Evolutionary conservation across 2,113 vertebrate species (phyloP).

Genomic region (Anguilla rostrata): DNA sequence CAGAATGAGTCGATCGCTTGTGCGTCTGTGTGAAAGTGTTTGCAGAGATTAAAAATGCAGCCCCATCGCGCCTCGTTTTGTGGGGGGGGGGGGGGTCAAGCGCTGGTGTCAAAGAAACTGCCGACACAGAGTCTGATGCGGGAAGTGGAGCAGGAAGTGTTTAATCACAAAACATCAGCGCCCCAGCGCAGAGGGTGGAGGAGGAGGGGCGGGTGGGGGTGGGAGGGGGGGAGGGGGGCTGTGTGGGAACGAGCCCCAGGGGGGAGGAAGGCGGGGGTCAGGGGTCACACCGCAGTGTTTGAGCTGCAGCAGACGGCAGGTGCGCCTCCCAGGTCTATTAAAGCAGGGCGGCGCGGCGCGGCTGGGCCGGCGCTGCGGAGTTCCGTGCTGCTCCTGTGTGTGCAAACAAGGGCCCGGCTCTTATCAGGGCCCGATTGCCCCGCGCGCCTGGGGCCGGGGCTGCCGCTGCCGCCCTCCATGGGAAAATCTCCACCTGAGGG

Average conservation of each 20-base stretch:
- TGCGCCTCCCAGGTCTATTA: constrained; percentile 9
- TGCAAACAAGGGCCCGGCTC: constrained; percentile 9
- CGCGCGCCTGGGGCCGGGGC: not conserved
- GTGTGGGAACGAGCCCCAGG: not conserved
- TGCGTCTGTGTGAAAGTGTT: not conserved
- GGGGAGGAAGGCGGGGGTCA: not conserved
- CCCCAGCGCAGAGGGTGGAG: not conserved
- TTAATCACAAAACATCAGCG: not conserved
- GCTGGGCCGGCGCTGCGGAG: not conserved
- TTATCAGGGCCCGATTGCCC: constrained; percentile 26
- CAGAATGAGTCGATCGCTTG: not conserved
- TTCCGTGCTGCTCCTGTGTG: constrained; percentile 30
- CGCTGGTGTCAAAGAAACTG: not conserved
- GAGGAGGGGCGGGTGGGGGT: not conserved
- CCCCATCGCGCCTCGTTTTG: not conserved
- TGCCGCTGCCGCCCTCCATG: not conserved
- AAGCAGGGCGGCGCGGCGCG: not conserved
- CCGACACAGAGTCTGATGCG: not conserved
- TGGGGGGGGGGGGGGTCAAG: not conserved
- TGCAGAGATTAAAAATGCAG: not conserved
- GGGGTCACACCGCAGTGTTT: constrained; percentile 21
- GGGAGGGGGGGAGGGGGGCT: not conserved
- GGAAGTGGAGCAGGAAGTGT: constrained; percentile 16
- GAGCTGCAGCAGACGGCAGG: constrained; percentile 26
- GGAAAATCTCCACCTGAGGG: constrained; percentile 22